These are phyloP conservation scores for Cyprinodon brontotheroides DNA, from an alignment of 2,113 vertebrate genomes.

Conservation along the genomic window DNA sequence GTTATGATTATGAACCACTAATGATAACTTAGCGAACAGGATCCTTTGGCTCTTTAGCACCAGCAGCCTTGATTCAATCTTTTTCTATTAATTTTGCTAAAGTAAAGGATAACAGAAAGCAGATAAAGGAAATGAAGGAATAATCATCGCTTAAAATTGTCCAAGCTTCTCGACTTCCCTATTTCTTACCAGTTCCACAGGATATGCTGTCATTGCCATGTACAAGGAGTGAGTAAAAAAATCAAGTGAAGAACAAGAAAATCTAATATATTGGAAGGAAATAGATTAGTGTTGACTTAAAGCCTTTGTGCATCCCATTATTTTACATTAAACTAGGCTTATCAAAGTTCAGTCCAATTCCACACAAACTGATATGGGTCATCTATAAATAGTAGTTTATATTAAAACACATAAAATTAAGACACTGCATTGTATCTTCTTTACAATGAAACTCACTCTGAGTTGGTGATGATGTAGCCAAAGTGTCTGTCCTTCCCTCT, in stretches of 20 bases:
- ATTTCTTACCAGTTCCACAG: neutral
- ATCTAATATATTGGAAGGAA: neutral
- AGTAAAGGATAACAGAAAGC: neutral
- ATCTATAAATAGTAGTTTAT: neutral
- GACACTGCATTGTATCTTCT: neutral
- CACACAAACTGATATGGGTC: neutral
- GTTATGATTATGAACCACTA: neutral
- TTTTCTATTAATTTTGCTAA: neutral
- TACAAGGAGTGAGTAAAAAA: neutral
- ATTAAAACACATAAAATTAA: neutral
- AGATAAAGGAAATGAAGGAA: neutral
- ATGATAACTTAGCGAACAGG: neutral
- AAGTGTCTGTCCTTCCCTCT: constrained; percentile 81
- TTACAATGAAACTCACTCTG: constrained; percentile 82
- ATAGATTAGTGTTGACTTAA: neutral
- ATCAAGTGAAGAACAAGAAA: neutral
- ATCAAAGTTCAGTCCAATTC: neutral
- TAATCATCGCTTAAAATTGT: neutral
- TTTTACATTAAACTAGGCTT: neutral
- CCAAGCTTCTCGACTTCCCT: neutral
- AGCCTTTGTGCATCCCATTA: neutral
- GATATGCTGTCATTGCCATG: neutral
- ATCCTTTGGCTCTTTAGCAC: neutral
- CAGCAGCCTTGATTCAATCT: neutral
- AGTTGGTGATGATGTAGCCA: constrained; percentile 89